Evolutionary conservation across 35 echinoderm and acorn worm species (phyloP), one percentile per base, ranked within the genome.

Genomic region (Chiridota heheva): DNA sequence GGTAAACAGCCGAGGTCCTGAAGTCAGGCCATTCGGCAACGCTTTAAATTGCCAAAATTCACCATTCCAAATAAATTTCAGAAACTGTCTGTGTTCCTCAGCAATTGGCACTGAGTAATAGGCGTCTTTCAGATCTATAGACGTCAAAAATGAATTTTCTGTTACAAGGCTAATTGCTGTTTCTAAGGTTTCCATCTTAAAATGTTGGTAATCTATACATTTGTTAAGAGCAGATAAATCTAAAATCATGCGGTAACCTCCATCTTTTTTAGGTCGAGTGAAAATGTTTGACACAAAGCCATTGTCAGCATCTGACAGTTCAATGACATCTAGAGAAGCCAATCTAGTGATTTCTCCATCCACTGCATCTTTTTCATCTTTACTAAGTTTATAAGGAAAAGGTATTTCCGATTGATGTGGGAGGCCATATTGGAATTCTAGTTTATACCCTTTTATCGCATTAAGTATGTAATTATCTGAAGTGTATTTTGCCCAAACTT

Each of bases 231-330:
- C 41, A n/a, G 82, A 86, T 40, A 86, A 48, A 73, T 92, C 83
- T 3, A 86, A 43, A 3, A 92, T 92, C 41, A 86, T 63, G 22
- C 83, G 36, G 24, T 44, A 71, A 53, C 72, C 62, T 4, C 83
- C 89, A 86, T 92, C 68, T 42, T 92, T 79, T 38, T 91, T 86
- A 55, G 42, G 61, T 13, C 89, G 44, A n/a, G 49, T 59, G 41
- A 86, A 91, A 24, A 91, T 74, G 32, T 80, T 63, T 0, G 89
- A 91, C 5, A 86, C 13, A 61, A 86, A 91, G 57, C 83, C 89
- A 18, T 51, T 33, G 13, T 71, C 55, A 69, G 30, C 67, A 40
- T 48, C 17, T 37, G 71, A 27, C 5, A 24, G 7, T 68, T 91
- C 60, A 71, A 79, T 84, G 7, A 84, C 80, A 5, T 60, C 45